Conservation (phyloP, 2,113 vertebrate genomes). For the Hypanus sabinus region DNA sequence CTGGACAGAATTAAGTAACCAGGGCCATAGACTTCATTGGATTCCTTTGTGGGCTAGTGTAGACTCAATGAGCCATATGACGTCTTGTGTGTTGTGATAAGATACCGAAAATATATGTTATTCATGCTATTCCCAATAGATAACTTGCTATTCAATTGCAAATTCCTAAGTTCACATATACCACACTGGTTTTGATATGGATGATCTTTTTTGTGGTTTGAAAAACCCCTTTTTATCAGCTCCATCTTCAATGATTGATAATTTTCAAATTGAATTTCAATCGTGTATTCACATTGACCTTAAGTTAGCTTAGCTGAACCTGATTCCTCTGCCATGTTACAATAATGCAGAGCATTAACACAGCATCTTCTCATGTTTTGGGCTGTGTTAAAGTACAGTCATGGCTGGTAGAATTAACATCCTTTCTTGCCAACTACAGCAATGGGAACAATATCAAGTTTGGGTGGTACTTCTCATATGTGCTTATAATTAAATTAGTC, state of each 20-base stretch:
- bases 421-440: not conserved
- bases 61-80: too few relatives aligned
- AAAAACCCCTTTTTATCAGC: not conserved
- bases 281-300: too few relatives aligned
- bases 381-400: not conserved
- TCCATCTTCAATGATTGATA: not conserved
- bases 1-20: too few relatives aligned
- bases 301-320: too few relatives aligned
- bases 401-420: not conserved
- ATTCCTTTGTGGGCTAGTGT: too few relatives aligned
- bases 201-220: not conserved
- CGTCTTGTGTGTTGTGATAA: too few relatives aligned
- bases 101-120: not conserved
- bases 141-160: not conserved
- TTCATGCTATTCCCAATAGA: not conserved
- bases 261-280: too few relatives aligned
- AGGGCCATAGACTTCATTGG: too few relatives aligned
- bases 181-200: not conserved
- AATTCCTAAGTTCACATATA: not conserved
- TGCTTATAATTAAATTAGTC: not conserved
- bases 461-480: not conserved
- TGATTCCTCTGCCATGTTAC: too few relatives aligned
- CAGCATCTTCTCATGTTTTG: not conserved
- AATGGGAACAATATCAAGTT: not conserved
- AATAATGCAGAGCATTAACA: too few relatives aligned